Evolutionary conservation across 2,888 invertebrate species (phyloP).

Genomic region (Drosophila meridionalis): DNA sequence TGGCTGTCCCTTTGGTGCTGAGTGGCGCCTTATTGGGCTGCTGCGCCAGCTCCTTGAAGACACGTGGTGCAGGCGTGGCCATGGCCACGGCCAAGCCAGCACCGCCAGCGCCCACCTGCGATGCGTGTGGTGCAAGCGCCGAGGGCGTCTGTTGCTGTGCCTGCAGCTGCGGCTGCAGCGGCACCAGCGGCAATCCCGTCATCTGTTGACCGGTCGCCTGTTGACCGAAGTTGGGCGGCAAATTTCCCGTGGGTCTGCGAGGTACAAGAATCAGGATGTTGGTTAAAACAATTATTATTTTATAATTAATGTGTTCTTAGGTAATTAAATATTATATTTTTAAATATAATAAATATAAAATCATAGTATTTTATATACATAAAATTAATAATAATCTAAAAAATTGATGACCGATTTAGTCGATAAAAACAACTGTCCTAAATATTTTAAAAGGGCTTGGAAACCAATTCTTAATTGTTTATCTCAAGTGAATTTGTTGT

Average conservation of each 20-base stretch:
- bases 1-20: constrained; percentile 16
- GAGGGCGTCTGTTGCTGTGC: constrained; percentile 44
- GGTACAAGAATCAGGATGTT: too few species aligned
- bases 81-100: constrained; percentile 83
- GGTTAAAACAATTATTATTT: too few species aligned
- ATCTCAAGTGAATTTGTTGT: too few species aligned
- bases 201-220: constrained; percentile 66
- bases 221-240: constrained; percentile 80
- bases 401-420: too few species aligned
- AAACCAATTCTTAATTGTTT: too few species aligned
- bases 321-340: too few species aligned
- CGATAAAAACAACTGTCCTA: too few species aligned
- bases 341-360: too few species aligned
- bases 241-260: constrained; percentile 86
- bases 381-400: too few species aligned
- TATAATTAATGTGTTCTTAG: too few species aligned
- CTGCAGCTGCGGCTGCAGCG: constrained; percentile 55
- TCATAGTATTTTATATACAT: too few species aligned
- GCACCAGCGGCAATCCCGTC: constrained; percentile 62
- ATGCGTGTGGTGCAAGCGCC: constrained; percentile 40
- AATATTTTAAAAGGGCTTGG: too few species aligned
- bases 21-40: constrained; percentile 64
- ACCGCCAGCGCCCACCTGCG: constrained; percentile 57
- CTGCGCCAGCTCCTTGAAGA: constrained; percentile 84
- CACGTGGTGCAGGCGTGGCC: constrained; percentile 83